Base-by-base conservation (phyloP, 1,140 invertebrate species). In the Tenebrio molitor region DNA sequence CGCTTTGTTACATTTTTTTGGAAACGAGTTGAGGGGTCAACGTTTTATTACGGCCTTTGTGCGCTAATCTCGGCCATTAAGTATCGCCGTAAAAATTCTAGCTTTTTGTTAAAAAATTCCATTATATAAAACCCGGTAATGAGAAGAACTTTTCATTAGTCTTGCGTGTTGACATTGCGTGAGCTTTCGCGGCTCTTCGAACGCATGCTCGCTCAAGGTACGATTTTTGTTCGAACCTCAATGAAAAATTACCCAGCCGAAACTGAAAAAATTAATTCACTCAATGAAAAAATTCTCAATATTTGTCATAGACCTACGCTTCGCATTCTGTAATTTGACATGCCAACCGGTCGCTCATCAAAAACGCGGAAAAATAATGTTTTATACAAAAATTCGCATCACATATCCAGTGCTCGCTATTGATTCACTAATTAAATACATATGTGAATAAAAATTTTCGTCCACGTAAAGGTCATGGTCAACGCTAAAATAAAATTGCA, bases 141-240 rank as follows among this genome's bases (percentile, higher is more conserved):
- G 39, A 66, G 64, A 44, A 66, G 42, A 42, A 41, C 36, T 66
- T 44, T 66, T 66, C 64, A 66, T 66, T 66, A 65, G 33, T 39
- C 62, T 65, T 65, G 62, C 62, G 62, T 65, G 62, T 23, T 41
- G 63, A 66, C 42, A 66, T 66, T 66, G 64, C 64, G 64, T 66
- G 64, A 42, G 64, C 64, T 66, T 44, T 65, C 15, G 3, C 33
- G 14, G 34, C 34, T 65, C 19, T 44, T 25, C 5, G 6, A 42
- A 66, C 36, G 64, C 64, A 66, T 66, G 64, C 64, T 44, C 64
- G 5, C 12, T 39, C 7, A 39, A 39, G 5, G 23, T 17, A 58
- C 29, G 50, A 58, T 58, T 58, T 58, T 58, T 58, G 15, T 23
- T 58, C 50, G 10, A 58, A 5, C n/a, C n/a, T n/a, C n/a, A n/a